These are phyloP conservation scores for Vesta saturnalis DNA, from an alignment of 2,888 invertebrate genomes.

Conservation along the genomic window DNA sequence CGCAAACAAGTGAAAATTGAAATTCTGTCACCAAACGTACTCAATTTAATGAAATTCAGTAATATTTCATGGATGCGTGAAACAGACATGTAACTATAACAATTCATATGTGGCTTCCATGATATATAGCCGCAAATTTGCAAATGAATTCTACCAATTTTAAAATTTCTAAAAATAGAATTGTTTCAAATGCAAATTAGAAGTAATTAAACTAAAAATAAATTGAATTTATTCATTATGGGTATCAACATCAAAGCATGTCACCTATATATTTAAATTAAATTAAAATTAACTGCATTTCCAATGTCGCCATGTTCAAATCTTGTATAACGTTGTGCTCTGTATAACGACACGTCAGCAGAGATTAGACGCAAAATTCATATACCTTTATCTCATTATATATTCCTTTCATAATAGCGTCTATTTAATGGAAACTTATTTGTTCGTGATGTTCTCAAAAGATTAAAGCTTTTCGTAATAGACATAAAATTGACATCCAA, in stretches of 20 bases:
- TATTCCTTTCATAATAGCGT: background rate
- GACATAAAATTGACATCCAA: conserved; percentile 1
- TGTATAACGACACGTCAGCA: background rate
- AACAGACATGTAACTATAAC: conserved; percentile 23
- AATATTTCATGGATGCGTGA: conserved; percentile 13
- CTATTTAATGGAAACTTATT: background rate
- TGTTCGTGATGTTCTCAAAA: background rate
- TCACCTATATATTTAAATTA: background rate
- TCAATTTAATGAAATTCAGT: conserved; percentile 23
- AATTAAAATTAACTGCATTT: background rate
- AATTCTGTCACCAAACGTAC: background rate
- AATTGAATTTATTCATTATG: conserved; percentile 6
- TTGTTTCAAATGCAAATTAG: conserved; percentile 17
- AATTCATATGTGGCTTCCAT: conserved; percentile 15
- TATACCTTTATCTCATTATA: background rate
- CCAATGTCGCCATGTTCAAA: too few species aligned
- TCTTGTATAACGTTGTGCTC: too few species aligned
- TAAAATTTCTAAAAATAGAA: conserved; percentile 7
- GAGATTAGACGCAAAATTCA: background rate
- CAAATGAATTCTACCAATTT: conserved; percentile 11
- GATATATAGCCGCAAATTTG: conserved; percentile 10
- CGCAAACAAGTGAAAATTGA: conserved; percentile 20
- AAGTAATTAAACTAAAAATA: background rate
- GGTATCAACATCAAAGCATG: background rate
- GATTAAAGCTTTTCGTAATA: background rate